Conservation (phyloP, 2,888 invertebrate genomes). For the Agrypnus murinus region DNA sequence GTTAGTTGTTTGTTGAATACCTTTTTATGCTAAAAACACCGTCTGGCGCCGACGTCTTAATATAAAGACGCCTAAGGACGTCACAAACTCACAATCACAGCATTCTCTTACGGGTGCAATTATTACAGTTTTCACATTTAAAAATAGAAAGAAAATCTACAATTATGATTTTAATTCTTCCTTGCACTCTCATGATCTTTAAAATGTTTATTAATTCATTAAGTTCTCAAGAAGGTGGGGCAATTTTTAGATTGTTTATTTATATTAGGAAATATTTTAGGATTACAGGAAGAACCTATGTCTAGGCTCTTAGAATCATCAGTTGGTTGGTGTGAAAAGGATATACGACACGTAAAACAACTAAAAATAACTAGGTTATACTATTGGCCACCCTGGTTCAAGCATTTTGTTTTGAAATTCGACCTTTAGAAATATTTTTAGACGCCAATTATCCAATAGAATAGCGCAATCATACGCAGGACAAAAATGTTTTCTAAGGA, state of each 20-base stretch:
- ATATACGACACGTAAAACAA: background rate
- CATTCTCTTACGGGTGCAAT: background rate
- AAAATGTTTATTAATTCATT: no score
- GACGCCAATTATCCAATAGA: slow-evolving; percentile 16
- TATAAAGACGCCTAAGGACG: slow-evolving; percentile 17
- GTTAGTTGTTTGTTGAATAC: slow-evolving; percentile 19
- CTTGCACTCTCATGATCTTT: no score
- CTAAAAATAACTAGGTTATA: slow-evolving; percentile 9
- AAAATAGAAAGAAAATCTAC: no score
- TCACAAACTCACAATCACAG: background rate
- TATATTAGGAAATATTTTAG: slow-evolving; percentile 6
- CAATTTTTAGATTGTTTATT: no score
- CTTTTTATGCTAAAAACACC: slow-evolving; percentile 16
- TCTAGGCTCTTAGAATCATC: background rate
- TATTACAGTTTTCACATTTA: no score
- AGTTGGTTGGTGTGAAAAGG: no score
- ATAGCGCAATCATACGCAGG: background rate
- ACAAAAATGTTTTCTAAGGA: background rate
- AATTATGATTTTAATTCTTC: no score
- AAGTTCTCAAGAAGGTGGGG: no score
- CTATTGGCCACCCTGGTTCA: slow-evolving; percentile 7
- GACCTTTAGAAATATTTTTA: slow-evolving; percentile 18
- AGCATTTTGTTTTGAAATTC: slow-evolving; percentile 22
- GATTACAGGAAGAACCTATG: slow-evolving; percentile 16
- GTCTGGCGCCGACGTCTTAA: slow-evolving; percentile 26